phyloP scores from a whole-genome alignment of 53 echinoderm and acorn worm genomes.

The Antedon mediterranea region DNA sequence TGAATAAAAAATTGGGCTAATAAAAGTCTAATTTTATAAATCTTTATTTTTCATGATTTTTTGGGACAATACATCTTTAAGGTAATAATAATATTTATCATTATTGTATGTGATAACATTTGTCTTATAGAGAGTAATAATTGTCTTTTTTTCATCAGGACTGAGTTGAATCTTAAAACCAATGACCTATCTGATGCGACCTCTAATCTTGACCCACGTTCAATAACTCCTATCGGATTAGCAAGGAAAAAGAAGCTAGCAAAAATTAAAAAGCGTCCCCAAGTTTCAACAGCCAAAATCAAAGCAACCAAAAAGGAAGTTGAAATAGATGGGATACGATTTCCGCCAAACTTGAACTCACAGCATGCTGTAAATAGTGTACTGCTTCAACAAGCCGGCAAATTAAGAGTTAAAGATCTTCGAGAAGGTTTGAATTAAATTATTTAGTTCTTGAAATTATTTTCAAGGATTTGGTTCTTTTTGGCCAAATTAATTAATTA shows the following conservation, averaged over 20 bases:
- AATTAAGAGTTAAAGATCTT: conserved; percentile 72
- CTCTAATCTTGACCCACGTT: conserved; percentile 69
- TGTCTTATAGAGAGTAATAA: no score
- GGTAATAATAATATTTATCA: no score
- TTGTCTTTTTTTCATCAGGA: background rate
- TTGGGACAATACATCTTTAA: no score
- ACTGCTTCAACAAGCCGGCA: conserved; percentile 80
- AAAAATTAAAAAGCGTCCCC: conserved; percentile 31
- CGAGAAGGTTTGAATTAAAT: conserved; percentile 58
- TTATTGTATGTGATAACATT: no score
- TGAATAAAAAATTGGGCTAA: no score
- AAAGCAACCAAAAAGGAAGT: conserved; percentile 17
- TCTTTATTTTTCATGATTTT: no score
- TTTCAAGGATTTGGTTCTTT: no score
- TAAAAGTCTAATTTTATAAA: no score
- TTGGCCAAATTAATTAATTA: no score
- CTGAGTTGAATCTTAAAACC: background rate
- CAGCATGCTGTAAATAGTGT: conserved; percentile 86
- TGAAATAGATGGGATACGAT: conserved; percentile 60
- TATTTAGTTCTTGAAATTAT: no score
- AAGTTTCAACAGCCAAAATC: conserved; percentile 9
- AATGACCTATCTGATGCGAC: conserved; percentile 4
- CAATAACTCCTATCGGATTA: conserved; percentile 73
- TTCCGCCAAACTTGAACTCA: conserved; percentile 56
- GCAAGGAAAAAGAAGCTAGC: conserved; percentile 47